Percentiles rank a stretch among this genome's conserved stretches.
Conservation (phyloP, 2,113 vertebrate species). For the Acrocephalus arundinaceus region DNA sequence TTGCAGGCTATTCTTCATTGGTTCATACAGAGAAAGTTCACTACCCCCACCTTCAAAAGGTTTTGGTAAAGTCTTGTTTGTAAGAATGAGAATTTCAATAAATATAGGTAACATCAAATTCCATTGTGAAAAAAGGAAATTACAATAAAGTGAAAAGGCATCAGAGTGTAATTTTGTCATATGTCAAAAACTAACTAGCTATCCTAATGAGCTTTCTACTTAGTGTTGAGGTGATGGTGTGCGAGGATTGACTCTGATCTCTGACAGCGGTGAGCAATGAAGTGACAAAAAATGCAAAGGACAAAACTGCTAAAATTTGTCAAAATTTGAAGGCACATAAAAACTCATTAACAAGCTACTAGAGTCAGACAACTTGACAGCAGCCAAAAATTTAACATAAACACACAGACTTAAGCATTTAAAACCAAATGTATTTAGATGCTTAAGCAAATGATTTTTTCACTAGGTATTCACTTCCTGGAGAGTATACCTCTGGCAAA, state of each 20-base stretch:
- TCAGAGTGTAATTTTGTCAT: neutral
- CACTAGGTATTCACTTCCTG: neutral
- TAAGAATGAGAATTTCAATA: neutral
- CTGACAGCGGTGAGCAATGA: neutral
- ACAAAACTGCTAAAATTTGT: slow-evolving; percentile 1
- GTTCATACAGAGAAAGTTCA: neutral
- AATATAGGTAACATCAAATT: neutral
- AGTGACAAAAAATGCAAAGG: slow-evolving; percentile 17
- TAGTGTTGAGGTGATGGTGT: neutral
- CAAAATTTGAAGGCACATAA: neutral
- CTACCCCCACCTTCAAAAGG: neutral
- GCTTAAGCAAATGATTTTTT: neutral
- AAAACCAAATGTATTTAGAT: neutral
- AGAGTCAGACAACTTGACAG: neutral
- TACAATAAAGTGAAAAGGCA: neutral
- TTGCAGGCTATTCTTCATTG: neutral
- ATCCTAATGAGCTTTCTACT: neutral
- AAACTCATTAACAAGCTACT: neutral
- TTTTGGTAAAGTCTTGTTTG: neutral
- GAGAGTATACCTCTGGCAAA: neutral
- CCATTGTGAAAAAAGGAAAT: neutral
- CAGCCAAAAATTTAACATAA: neutral
- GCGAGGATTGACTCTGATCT: neutral
- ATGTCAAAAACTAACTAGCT: slow-evolving; percentile 36
- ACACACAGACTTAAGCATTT: neutral